Evolutionary conservation across 30 jellyfish, hydroid and myxozoan species (phyloP).

Genomic region (Kudoa iwatai): DNA sequence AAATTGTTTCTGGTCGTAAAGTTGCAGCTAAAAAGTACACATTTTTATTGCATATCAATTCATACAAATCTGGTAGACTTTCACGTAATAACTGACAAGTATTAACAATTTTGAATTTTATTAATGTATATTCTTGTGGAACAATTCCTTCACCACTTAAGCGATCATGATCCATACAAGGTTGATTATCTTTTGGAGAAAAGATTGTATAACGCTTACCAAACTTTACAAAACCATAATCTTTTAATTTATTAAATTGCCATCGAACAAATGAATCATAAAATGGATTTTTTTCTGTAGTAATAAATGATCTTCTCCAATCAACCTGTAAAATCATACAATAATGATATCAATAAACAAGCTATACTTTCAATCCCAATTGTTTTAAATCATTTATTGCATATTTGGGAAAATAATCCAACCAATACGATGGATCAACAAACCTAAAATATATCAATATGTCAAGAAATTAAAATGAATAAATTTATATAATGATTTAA

Average conservation of each 20-base stretch:
- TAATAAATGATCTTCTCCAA: conserved; percentile 74
- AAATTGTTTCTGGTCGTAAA: conserved; percentile 74
- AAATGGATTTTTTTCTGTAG: conserved; percentile 82
- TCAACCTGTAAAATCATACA: conserved; percentile 11
- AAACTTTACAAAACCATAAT: conserved; percentile 31
- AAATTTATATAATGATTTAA: no score
- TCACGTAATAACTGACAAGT: no score
- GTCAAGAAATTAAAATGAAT: no score
- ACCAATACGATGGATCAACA: conserved; percentile 60
- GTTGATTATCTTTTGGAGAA: conserved; percentile 55
- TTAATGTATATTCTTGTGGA: conserved; percentile 65
- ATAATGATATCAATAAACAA: no score
- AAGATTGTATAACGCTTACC: conserved; percentile 62
- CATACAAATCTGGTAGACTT: no score
- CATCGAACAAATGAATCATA: conserved; percentile 75
- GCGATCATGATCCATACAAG: conserved; percentile 95
- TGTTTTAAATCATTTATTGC: conserved; percentile 27
- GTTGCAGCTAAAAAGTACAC: conserved; percentile 58
- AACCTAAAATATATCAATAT: conserved; percentile 7
- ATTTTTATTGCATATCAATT: conserved; percentile 2
- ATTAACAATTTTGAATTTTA: conserved; percentile 28
- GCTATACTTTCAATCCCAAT: conserved; percentile 62
- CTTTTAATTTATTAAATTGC: conserved; percentile 34
- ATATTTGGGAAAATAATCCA: conserved; percentile 54
- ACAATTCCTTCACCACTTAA: conserved; percentile 85